Base-by-base conservation (phyloP, 2,797 vertebrate genomes). In the Cryptoblepharus egeriae region DNA sequence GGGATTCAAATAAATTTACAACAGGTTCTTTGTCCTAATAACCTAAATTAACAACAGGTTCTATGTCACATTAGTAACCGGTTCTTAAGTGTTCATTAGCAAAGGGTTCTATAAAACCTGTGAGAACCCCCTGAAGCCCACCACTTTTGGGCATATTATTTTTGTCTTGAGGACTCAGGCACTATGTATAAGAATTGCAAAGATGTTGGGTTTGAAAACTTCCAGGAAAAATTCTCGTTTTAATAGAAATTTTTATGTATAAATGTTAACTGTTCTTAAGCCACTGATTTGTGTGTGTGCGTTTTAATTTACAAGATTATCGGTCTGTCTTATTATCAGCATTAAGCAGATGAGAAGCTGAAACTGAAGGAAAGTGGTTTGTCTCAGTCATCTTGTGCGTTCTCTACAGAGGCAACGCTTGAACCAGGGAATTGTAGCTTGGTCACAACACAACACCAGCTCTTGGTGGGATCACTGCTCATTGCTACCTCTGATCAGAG, bases 61-160 rank as follows among this genome's bases (percentile, higher is more conserved):
- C n/a, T n/a, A n/a, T n/a, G n/a, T n/a, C n/a, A n/a, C n/a, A n/a
- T n/a, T n/a, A n/a, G n/a, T n/a, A n/a, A n/a, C n/a, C n/a, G n/a
- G n/a, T n/a, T n/a, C n/a, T n/a, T n/a, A n/a, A n/a, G n/a, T n/a
- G n/a, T n/a, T n/a, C n/a, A n/a, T n/a, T n/a, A n/a, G n/a, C n/a
- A n/a, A n/a, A n/a, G n/a, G n/a, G n/a, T n/a, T n/a, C n/a, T n/a
- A n/a, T n/a, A n/a, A n/a, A n/a, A n/a, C n/a, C n/a, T n/a, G n/a
- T n/a, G n/a, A n/a, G n/a, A n/a, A n/a, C n/a, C n/a, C n/a, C n/a
- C n/a, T n/a, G n/a, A n/a, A n/a, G n/a, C n/a, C n/a, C n/a, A n/a
- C n/a, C n/a, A n/a, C n/a, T n/a, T n/a, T n/a, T n/a, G n/a, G 89
- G 92, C 91, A 93, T 95, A 94, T 93, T 90, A 90, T 93, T 95